Evolutionary conservation across 1,140 invertebrate species (phyloP).

Genomic region (Phortica variegata): DNA sequence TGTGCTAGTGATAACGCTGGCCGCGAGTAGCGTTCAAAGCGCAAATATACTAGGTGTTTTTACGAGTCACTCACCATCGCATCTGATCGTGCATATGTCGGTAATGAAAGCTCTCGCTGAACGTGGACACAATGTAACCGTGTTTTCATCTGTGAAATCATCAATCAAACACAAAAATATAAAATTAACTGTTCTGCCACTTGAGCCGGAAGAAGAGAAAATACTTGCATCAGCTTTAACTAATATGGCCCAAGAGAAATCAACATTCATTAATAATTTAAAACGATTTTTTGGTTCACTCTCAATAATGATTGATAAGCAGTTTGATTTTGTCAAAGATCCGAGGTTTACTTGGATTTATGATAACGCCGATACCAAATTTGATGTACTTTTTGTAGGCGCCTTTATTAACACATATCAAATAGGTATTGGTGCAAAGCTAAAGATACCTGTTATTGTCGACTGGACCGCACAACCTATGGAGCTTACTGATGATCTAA

Average conservation of each 20-base stretch:
- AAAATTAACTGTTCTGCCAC: conserved; percentile 19
- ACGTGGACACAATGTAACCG: conserved; percentile 42
- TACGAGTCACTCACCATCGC: conserved; percentile 37
- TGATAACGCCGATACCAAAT: conserved; percentile 18
- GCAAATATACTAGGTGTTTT: conserved; percentile 43
- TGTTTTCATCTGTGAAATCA: conserved; percentile 30
- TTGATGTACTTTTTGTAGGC: conserved; percentile 26
- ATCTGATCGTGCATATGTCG: conserved; percentile 45
- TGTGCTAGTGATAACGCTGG: too few species aligned
- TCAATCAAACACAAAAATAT: conserved; percentile 26
- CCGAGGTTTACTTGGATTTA: conserved; percentile 14
- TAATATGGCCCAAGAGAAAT: conserved; percentile 10
- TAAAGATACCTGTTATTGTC: conserved; percentile 22
- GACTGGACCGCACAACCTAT: conserved; percentile 22
- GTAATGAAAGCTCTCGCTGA: conserved; percentile 35
- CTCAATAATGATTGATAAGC: conserved; percentile 18
- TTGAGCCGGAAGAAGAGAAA: conserved; percentile 12
- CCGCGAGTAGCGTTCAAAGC: too few species aligned
- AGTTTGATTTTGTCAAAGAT: conserved; percentile 18
- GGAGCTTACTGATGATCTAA: conserved; percentile 6
- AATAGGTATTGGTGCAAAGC: conserved; percentile 26
- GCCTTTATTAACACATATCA: conserved; percentile 25
- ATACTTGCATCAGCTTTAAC: conserved; percentile 5
- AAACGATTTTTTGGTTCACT: conserved; percentile 10
- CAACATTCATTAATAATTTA: conserved; percentile 6